A percentile compares a stretch with the other conserved stretches of the same genome.
Evolutionary conservation across 2,113 vertebrate species (phyloP).

Genomic region (Callospermophilus lateralis): DNA sequence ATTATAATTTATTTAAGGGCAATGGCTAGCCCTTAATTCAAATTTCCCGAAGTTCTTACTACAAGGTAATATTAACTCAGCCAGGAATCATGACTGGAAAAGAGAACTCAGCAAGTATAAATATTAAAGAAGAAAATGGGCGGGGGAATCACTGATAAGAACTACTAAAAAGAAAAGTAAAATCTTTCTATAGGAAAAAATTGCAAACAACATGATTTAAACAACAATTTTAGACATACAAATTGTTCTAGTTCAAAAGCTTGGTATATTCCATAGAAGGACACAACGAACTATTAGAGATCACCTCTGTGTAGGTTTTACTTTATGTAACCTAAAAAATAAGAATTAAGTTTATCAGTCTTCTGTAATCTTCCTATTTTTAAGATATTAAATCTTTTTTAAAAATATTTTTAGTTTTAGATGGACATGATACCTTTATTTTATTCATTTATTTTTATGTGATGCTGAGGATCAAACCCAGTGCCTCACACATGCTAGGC

Average conservation of each 20-base stretch:
- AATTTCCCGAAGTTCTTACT: conserved; percentile 47
- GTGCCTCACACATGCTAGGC: too few relatives aligned
- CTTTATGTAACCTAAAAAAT: conserved; percentile 47
- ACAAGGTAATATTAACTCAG: not conserved
- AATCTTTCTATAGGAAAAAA: conserved; percentile 25
- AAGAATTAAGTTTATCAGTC: conserved; percentile 48
- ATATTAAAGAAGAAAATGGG: not conserved
- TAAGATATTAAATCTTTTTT: conserved; percentile 56
- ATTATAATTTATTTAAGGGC: conserved; percentile 46
- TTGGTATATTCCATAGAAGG: conserved; percentile 25
- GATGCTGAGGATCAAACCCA: too few relatives aligned
- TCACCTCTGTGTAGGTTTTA: not conserved
- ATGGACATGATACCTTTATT: too few relatives aligned
- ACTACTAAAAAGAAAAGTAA: conserved; percentile 24
- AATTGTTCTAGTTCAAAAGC: not conserved
- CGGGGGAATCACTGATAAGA: conserved; percentile 12
- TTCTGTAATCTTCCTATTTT: conserved; percentile 52
- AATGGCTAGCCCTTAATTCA: conserved; percentile 36
- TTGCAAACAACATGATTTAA: conserved; percentile 23
- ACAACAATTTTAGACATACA: conserved; percentile 26
- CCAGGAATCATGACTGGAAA: conserved; percentile 31
- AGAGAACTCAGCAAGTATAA: conserved; percentile 48
- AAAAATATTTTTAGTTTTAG: too few relatives aligned
- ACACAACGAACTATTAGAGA: not conserved
- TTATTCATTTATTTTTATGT: too few relatives aligned